Evolutionary conservation across 2,113 vertebrate species (phyloP).

Genomic region (Tringa solitaria): DNA sequence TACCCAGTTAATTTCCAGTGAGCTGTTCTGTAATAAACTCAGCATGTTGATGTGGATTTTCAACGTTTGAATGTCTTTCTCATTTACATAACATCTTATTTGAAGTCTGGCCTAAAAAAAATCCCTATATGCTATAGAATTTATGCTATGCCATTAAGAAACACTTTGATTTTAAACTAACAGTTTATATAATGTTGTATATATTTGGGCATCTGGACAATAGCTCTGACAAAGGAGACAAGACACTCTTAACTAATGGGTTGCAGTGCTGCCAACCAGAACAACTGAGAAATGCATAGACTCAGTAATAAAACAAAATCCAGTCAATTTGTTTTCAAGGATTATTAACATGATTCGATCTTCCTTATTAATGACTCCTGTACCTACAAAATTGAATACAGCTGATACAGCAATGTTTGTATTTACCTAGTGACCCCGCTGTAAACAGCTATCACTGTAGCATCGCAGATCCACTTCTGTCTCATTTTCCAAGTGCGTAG

Average conservation of each 20-base stretch:
- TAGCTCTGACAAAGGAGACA: not conserved
- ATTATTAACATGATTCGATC: not conserved
- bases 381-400: not conserved
- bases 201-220: not conserved
- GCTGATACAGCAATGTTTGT: not conserved
- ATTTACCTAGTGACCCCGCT: not conserved
- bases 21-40: conserved; percentile 12
- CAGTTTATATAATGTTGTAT: not conserved
- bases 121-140: not conserved
- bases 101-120: not conserved
- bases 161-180: not conserved
- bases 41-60: not conserved
- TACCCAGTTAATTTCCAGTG: conserved; percentile 23
- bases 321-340: not conserved
- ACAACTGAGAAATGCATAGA: not conserved
- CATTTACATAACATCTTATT: not conserved
- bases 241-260: not conserved
- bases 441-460: not conserved
- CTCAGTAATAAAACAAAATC: not conserved
- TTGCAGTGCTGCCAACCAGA: not conserved
- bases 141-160: not conserved
- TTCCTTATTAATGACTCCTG: not conserved
- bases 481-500: not conserved
- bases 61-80: not conserved
- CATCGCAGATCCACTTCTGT: not conserved